Evolutionary conservation across 2,888 invertebrate species (phyloP).

Genomic region (Odontocolon sp.): DNA sequence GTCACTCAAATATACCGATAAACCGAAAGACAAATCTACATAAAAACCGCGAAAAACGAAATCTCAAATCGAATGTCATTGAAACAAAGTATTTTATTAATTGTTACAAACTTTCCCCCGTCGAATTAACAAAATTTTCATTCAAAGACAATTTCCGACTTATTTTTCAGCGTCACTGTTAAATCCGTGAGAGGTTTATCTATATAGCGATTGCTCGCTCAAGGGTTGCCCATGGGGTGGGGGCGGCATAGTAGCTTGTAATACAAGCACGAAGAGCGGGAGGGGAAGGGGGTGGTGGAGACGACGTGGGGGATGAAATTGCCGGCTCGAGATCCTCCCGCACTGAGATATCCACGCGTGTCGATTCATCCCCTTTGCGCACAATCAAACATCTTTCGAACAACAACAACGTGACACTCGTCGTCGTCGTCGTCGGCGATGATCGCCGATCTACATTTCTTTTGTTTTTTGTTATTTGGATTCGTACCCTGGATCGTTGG

Average conservation of each 20-base stretch:
- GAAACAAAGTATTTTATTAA: not conserved
- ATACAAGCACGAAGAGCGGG: slow-evolving; percentile 63
- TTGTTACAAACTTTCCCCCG: no score
- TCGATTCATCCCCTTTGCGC: slow-evolving; percentile 28
- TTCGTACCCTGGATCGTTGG: slow-evolving; percentile 96
- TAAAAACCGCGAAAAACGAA: not conserved
- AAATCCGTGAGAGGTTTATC: no score
- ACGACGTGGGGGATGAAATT: slow-evolving; percentile 50
- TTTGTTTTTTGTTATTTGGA: slow-evolving; percentile 2
- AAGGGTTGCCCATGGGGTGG: not conserved
- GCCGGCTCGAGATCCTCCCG: slow-evolving; percentile 57
- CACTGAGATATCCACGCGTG: slow-evolving; percentile 52
- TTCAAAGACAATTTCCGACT: no score
- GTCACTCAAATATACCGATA: not conserved
- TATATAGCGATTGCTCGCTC: slow-evolving; percentile 6
- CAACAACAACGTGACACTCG: slow-evolving; percentile 15
- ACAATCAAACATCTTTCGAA: not conserved
- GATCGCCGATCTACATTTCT: not conserved
- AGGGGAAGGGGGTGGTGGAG: slow-evolving; percentile 48
- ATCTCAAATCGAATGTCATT: not conserved
- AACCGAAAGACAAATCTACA: no score
- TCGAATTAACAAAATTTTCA: no score
- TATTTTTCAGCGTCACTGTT: no score
- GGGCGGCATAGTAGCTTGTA: slow-evolving; percentile 64
- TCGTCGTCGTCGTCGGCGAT: slow-evolving; percentile 1